Base-by-base conservation (phyloP, 1,140 invertebrate genomes). In the Xylocopa sonorina region DNA sequence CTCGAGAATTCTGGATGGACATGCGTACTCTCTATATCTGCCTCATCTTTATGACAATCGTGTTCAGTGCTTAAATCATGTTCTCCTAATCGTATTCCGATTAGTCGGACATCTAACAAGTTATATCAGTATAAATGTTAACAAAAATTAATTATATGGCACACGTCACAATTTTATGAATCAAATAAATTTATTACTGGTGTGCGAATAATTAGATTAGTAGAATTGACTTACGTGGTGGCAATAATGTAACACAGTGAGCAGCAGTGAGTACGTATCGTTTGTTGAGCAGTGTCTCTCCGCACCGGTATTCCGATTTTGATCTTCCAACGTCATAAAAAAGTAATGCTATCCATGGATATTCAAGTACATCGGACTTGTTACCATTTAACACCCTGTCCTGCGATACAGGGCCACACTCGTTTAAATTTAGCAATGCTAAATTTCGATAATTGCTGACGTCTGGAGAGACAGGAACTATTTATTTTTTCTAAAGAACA, bases 261-360 rank as follows among this genome's bases (percentile, higher is more conserved):
- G 95, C 96, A 2, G 96, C 96, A 1, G 95, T 96, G 21, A 96
- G 88, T 46, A 96, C 93, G 83, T 96, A 96, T 83, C 94, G 91
- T 51, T 94, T 89, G 57, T 93, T 95, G 72, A 96, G 96, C 2
- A 96, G 84, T 0, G 95, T 92, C 4, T 95, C 96, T 1, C 95
- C 95, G 83, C 96, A 96, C 69, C 93, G 92, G 73, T 95, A 94
- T 82, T 93, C 92, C 1, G 88, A 87, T 32, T 89, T 91, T 5
- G 81, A 80, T 60, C 80, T 93, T 76, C 93, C 84, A 74, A 89
- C 92, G 29, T 92, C 80, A 67, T 95, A 95, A 0, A 92, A 90
- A 10, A 96, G 83, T 0, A 95, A 88, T 0, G 94, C 95, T 95
- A 95, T 95, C 95, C 95, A 96, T 0, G 95, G 95, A 87, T 94